Base-by-base conservation (phyloP, 1,140 invertebrate species). In the Luehdorfia chinensis region DNA sequence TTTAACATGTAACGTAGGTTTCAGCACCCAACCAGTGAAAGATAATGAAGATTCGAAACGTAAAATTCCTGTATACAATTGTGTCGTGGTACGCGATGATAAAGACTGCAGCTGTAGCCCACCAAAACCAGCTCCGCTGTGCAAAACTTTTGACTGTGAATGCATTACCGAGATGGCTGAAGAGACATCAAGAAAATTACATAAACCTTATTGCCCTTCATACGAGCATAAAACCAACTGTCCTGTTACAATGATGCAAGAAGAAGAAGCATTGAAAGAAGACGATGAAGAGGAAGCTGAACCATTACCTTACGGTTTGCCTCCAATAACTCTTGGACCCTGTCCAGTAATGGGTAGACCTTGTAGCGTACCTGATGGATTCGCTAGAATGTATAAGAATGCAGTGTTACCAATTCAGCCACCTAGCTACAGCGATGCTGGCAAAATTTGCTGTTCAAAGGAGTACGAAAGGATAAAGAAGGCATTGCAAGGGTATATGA, bases 381-480 rank as follows among this genome's bases (percentile, higher is more conserved):
- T 84, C 47, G 73, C 83, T n/a, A 73, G 74, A 51, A 86, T 86
- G 83, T 86, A 86, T 25, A 84, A 75, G 33, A 83, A 50, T 9
- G 83, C 71, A 7, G 68, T 62, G 6, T 44, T 69, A 33, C 66
- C 74, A 18, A 12, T 68, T 5, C 56, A 59, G 32, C 78, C 79
- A 11, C 71, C 70, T 0, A 86, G 79, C 48, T 84, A 81, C 36
- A 81, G 70, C 30, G 69, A 81, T 9, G 73, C 78, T 12, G 78
- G 83, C 1, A 83, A 83, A 66, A 66, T 84, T 15, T 84, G 79
- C 28, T 86, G 83, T 56, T 86, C 83, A 0, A 84, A 76, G 43
- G 79, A 84, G 47, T 86, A 75, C 33, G 71, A 86, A 53, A 68
- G 78, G 62, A 83, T 86, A 27, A 86, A 79, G 56, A 83, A 79